Conservation (phyloP, 2,797 vertebrate species). For the Amazona finschi region DNA sequence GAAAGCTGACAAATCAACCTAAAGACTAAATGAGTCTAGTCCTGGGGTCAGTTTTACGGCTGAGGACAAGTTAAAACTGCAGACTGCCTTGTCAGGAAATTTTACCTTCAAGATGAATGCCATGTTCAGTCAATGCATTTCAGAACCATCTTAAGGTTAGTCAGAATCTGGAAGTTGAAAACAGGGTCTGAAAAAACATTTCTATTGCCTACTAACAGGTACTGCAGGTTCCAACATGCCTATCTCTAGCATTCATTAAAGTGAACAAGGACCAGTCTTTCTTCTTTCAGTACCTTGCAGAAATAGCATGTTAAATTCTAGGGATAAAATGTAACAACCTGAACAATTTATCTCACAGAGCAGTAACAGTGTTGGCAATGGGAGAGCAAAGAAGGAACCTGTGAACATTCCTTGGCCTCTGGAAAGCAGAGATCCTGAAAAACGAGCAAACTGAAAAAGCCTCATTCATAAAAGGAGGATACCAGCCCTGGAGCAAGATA, state of each 20-base stretch:
- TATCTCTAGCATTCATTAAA: neutral
- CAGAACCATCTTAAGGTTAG: neutral
- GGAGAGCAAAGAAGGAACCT: neutral
- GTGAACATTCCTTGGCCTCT: neutral
- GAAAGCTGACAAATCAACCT: neutral
- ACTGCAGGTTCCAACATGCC: neutral
- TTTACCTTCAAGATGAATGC: neutral
- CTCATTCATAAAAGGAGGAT: neutral
- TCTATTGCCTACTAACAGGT: neutral
- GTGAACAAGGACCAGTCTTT: neutral
- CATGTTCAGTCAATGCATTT: neutral
- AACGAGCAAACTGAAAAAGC: neutral
- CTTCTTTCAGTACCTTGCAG: neutral
- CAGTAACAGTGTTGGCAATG: neutral
- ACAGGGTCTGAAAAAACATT: neutral
- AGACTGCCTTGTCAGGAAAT: neutral
- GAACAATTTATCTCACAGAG: neutral
- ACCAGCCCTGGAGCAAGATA: neutral
- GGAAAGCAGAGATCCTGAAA: neutral
- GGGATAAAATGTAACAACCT: neutral
- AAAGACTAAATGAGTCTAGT: neutral
- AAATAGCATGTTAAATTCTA: neutral
- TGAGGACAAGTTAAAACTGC: neutral
- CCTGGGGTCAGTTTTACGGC: neutral
- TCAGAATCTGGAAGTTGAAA: neutral